Evolutionary conservation across 2,113 vertebrate genomes (phyloP), one percentile per base, ranked within the genome.

Genomic region (Macrotis lagotis): DNA sequence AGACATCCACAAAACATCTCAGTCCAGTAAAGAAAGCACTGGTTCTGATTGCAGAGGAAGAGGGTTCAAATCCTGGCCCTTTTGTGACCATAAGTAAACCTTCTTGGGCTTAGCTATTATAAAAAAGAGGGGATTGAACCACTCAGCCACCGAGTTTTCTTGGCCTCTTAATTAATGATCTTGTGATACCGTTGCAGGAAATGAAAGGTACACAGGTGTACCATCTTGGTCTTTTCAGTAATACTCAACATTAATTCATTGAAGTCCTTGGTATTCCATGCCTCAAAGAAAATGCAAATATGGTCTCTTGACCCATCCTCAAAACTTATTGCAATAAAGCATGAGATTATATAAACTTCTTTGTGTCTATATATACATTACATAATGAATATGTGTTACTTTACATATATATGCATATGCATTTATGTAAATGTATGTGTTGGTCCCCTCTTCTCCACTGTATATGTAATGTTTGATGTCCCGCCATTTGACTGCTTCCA

Each of bases 341-440:
- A 83, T 44, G 66, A 83, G 66, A 83, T 22, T 8, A 83, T 44
- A 24, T 83, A 44, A 44, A 83, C 3, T 26, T 51, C 50, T 50
- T 12, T 50, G 50, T 52, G 28, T 37, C 11, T 59, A 28, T 31
- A 11, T 59, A 26, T 25, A 14, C 25, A 52, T 52, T 25, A 52
- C 25, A 52, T 25, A 25, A 25, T 25, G 25, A 52, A 52, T 52
- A 25, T 3, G 4, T 25, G n/a, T n/a, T n/a, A n/a, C n/a, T n/a
- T n/a, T n/a, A 52, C 24, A 25, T 25, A 25, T 52, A 5, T 10
- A 51, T 19, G 12, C 51, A 53, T 26, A 9, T 26, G 7, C 8
- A 26, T 52, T 4, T 26, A 28, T 31, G 16, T 37, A 3, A 0
- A 3, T 11, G 2, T 28, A 10, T 26, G 8, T 31, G 3, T 55